Evolutionary conservation across 2,113 vertebrate species (phyloP).

Genomic region (Planiliza haematocheilus): DNA sequence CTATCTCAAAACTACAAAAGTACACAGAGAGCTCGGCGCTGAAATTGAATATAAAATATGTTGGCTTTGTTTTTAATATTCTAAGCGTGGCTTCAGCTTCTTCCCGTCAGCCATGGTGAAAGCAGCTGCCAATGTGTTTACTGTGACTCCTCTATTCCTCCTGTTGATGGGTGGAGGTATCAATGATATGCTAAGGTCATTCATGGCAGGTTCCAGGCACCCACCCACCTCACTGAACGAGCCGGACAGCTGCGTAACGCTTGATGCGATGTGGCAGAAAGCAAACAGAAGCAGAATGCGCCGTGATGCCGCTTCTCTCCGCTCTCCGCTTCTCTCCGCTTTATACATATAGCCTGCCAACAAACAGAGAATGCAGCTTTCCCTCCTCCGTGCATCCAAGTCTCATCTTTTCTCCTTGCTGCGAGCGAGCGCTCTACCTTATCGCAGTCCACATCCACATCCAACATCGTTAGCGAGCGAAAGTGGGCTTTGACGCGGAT

Average conservation of each 20-base stretch:
- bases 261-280: slow-evolving; percentile 55
- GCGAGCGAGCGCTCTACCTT: slow-evolving; percentile 36
- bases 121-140: slow-evolving; percentile 10
- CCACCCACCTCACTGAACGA: slow-evolving; percentile 50
- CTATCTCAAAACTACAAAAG: slow-evolving; percentile 45
- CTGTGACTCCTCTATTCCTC: slow-evolving; percentile 31
- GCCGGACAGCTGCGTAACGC: slow-evolving; percentile 33
- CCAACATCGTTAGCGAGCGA: slow-evolving; percentile 49
- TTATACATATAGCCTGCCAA: slow-evolving; percentile 37
- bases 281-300: slow-evolving; percentile 41
- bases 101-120: neutral
- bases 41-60: slow-evolving; percentile 43
- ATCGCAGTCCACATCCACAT: slow-evolving; percentile 35
- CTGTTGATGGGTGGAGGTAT: slow-evolving; percentile 51
- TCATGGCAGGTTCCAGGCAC: slow-evolving; percentile 54
- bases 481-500: slow-evolving; percentile 65
- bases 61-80: slow-evolving; percentile 25
- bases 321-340: too few species aligned
- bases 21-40: neutral
- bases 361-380: slow-evolving; percentile 36
- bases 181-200: slow-evolving; percentile 52
- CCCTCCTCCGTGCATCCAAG: slow-evolving; percentile 10
- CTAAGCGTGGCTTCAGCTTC: neutral
- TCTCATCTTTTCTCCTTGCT: slow-evolving; percentile 61
- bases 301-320: slow-evolving; percentile 27